Percentiles rank a stretch among this genome's conserved stretches.
Conservation (phyloP, 2,113 vertebrate species). For the pig (Sus scrofa) region T2T-Sscrofa CM000812.6:204422501-204423000, state of each 20-base stretch:
- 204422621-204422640: neutral
- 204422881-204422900: neutral
- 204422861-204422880: neutral
- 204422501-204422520: neutral
- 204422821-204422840: no score
- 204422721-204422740: neutral
- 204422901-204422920: neutral
- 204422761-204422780: no score
- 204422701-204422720: neutral
- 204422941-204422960: neutral
- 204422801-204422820: rapidly evolving
- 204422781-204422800: neutral
- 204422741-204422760: rapidly evolving
- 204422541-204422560: neutral
- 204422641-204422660: neutral
- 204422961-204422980: neutral
- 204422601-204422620: neutral
- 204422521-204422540: neutral
- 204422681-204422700: neutral
- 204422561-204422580: neutral
- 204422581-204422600: neutral
- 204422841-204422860: neutral
- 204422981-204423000: constrained; percentile 95
- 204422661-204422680: neutral
- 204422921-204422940: neutral